Evolutionary conservation across 2,797 vertebrate genomes (phyloP), one percentile per base, ranked within the genome.

Genomic region (Gobio occitaniae): DNA sequence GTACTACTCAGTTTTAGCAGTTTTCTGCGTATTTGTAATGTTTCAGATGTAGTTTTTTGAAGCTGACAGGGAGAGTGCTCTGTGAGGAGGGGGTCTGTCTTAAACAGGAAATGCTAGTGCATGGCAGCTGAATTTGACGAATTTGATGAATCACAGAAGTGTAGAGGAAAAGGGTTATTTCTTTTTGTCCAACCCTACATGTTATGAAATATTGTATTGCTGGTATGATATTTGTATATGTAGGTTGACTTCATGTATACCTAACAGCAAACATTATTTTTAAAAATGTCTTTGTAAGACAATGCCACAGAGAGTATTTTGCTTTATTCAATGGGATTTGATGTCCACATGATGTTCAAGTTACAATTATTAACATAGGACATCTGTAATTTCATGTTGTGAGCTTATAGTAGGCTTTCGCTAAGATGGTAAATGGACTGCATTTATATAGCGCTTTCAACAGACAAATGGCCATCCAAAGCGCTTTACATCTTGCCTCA

Each of bases 21-120:
- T 82, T 75, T 68, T 54, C 44, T 25, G 59, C 10, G 19, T 89
- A 89, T 89, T 84, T 89, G 86, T 89, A 87, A 89, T 89, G 85
- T 84, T 84, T 89, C 84, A 86, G 84, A 59, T 63, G 54, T 65
- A 87, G 80, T 78, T 71, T 83, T 85, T 78, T 71, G 71, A 68
- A 75, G 36, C 36, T 80, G 86, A 74, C 44, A 69, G 44, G 38
- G 75, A 61, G 63, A 50, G 70, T 25, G 76, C 7, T 19, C 61
- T 52, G 32, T 72, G 52, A 50, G 86, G 41, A 54, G 5, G 56
- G 7, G 50, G 76, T 81, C 38, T 11, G 12, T 11, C 36, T 86
- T 84, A 87, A 87, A 89, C 88, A 89, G 88, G 88, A 89, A 89
- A 78, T 85, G 82, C 83, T 72, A 38, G 36, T 32, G 79, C 78